Evolutionary conservation across 1,140 invertebrate genomes (phyloP).

Genomic region (Brachionus rotundiformis): DNA sequence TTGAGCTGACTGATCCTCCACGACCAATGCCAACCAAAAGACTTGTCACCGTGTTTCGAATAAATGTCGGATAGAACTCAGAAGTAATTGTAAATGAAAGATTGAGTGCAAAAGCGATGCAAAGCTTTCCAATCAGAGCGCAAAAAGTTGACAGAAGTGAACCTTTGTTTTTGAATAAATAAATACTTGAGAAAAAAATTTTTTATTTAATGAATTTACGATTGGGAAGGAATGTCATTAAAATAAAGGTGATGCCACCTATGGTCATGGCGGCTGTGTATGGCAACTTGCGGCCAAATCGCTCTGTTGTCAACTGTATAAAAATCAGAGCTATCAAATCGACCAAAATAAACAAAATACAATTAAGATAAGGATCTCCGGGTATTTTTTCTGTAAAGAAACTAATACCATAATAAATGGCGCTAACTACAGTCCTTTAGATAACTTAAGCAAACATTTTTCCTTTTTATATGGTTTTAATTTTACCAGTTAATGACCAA

Average conservation of each 20-base stretch:
- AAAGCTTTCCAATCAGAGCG: not conserved
- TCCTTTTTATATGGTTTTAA: not conserved
- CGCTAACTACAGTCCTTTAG: not conserved
- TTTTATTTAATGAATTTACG: not conserved
- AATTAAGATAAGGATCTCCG: not conserved
- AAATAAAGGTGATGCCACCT: not conserved
- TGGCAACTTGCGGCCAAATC: not conserved
- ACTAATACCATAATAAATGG: constrained; percentile 1
- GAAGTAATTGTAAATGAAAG: not conserved
- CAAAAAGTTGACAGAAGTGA: not conserved
- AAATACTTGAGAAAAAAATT: no score
- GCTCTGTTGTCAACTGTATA: not conserved
- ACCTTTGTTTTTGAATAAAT: not conserved
- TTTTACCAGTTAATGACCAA: not conserved
- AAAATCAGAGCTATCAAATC: not conserved
- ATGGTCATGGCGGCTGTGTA: not conserved
- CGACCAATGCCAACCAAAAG: not conserved
- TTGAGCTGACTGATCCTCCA: not conserved
- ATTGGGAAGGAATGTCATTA: not conserved
- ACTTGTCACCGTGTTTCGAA: not conserved
- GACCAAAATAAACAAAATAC: not conserved
- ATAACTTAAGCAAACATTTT: not conserved
- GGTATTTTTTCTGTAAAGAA: constrained; percentile 7
- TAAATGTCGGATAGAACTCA: constrained; percentile 11
- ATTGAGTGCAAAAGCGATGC: constrained; percentile 10